Evolutionary conservation across 2,113 vertebrate genomes (phyloP), one percentile per base, ranked within the genome.

Genomic region (Rhinopomastus cyanomelas): DNA sequence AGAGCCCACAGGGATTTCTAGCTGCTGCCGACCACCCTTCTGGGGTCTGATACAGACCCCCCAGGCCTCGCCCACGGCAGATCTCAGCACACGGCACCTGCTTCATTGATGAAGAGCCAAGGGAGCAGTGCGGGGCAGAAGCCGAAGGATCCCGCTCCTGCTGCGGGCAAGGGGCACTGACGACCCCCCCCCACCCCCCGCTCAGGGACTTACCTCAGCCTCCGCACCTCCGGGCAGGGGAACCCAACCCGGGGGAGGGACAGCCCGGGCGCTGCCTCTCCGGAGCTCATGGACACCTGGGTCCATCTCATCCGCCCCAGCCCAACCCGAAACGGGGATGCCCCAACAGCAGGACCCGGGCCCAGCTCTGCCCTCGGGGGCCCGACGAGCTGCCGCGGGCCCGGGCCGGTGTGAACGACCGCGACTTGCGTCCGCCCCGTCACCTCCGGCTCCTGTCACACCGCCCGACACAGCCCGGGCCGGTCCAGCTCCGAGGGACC

Each of bases 221-320:
- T n/a, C 46, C 65, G 1, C 2, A 4, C 1, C 81, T 60, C 53
- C 3, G 22, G 8, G 19, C 27, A 8, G 51, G 18, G 6, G 6
- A 15, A 14, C 57, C 12, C 60, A 12, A 19, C 11, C 11, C 6
- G 23, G 27, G 8, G 18, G 36, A 16, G 46, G 44, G 6, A 8
- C 51, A 11, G 52, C 29, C 52, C 64, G 0, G 25, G 23, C 49
- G 13, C 1, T 9, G 55, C 65, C 72, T 30, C 34, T 64, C 1
- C 42, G 1, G 22, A 22, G 49, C 68, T 19, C 32, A 32, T 1
- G 39, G 18, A 30, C 15, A 17, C 30, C 36, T 20, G 5, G 5
- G 1, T 16, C 12, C 21, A 34, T 19, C 62, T 48, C 61, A 9
- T 20, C 21, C 30, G 17, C 4, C 6, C 52, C 13, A 4, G 42